Percentiles rank a stretch among this genome's conserved stretches.
Evolutionary conservation across 2,113 vertebrate species (phyloP).

Genomic region (Spheniscus mendiculus): DNA sequence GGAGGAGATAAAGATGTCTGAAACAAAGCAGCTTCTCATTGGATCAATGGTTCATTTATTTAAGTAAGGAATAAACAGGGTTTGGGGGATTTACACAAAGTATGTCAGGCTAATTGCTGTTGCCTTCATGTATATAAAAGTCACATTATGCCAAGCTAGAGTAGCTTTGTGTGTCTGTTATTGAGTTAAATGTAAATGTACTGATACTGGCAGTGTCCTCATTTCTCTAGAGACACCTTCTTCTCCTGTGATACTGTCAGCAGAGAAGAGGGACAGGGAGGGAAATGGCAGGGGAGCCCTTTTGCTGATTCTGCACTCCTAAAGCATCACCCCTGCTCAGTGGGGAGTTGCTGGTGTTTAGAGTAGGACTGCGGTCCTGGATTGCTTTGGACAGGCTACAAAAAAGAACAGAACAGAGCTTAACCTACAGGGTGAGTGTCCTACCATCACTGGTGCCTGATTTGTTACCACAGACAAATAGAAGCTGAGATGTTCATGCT

Average conservation of each 20-base stretch:
- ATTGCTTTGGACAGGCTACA: conserved; percentile 46
- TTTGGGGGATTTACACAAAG: background rate
- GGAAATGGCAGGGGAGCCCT: background rate
- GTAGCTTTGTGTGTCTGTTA: background rate
- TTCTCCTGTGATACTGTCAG: background rate
- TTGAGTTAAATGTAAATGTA: background rate
- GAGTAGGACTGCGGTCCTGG: background rate
- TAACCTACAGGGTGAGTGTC: conserved; percentile 2
- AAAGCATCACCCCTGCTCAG: background rate
- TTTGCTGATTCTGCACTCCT: conserved; percentile 24
- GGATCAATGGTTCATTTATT: background rate
- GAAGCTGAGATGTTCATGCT: background rate
- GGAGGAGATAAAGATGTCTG: background rate
- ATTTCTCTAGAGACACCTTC: background rate
- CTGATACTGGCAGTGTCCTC: background rate
- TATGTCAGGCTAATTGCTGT: background rate
- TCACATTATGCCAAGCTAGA: background rate
- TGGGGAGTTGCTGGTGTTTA: conserved; percentile 26
- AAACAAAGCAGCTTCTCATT: background rate
- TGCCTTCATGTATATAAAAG: background rate
- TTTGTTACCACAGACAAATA: conserved; percentile 24
- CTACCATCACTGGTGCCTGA: background rate
- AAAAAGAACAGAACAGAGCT: background rate
- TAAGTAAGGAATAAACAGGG: background rate
- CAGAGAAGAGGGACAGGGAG: background rate